Percentiles rank a stretch among this genome's conserved stretches.
These are phyloP conservation scores for Cygnus buccinator DNA, from an alignment of 2,113 vertebrate species.

Conservation along the genomic window DNA sequence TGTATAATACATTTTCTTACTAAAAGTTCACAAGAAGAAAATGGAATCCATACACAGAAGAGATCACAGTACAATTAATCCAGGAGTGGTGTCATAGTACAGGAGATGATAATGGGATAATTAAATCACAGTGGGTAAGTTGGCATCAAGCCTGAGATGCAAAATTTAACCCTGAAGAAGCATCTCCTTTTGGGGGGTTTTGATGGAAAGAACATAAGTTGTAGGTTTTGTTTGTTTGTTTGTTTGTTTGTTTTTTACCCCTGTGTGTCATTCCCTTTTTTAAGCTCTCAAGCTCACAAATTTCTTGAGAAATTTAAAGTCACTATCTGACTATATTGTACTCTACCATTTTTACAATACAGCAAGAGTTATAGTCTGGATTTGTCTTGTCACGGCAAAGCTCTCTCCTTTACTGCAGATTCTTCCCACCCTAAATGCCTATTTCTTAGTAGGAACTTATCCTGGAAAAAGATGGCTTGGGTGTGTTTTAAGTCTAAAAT, in stretches of 20 bases:
- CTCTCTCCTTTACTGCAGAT: neutral
- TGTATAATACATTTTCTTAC: constrained; percentile 4
- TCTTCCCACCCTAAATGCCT: neutral
- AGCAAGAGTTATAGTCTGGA: neutral
- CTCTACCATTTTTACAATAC: neutral
- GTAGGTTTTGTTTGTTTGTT: neutral
- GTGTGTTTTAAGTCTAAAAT: neutral
- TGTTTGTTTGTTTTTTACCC: no score
- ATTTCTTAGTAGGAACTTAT: neutral
- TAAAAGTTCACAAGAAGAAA: constrained; percentile 37
- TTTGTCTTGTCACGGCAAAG: neutral
- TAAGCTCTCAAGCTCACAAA: neutral
- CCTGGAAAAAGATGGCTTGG: neutral
- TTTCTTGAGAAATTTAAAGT: neutral
- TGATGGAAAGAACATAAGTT: neutral
- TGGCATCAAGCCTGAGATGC: neutral
- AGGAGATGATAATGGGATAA: neutral
- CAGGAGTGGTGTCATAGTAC: neutral
- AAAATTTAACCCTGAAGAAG: neutral
- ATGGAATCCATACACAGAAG: neutral
- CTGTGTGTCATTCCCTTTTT: neutral
- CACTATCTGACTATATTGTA: neutral
- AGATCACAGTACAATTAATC: neutral
- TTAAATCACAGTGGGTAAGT: neutral
- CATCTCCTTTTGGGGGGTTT: neutral